phyloP scores from a whole-genome alignment of 2,113 vertebrate species.

The Lathamus discolor region DNA sequence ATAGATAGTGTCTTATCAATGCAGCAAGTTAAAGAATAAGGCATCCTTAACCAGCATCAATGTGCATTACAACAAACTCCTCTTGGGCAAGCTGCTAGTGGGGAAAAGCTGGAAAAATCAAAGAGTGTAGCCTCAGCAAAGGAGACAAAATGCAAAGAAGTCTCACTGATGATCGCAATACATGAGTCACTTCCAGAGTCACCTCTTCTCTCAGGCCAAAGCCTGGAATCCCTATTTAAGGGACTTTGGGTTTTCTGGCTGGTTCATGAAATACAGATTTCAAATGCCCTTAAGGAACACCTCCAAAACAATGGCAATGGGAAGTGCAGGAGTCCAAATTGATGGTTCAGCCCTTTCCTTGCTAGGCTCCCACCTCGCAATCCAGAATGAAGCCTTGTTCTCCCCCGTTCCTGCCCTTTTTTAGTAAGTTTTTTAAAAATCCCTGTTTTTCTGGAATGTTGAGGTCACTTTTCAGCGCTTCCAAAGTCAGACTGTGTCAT shows the following conservation, averaged over 20 bases:
- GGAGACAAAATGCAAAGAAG: neutral
- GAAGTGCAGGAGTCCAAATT: neutral
- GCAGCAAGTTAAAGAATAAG: neutral
- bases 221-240: neutral
- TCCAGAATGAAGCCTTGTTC: neutral
- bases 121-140: neutral
- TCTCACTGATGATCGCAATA: neutral
- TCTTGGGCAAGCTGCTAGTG: neutral
- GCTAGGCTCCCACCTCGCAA: neutral
- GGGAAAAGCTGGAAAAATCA: neutral
- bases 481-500: neutral
- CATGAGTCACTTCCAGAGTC: neutral
- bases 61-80: neutral
- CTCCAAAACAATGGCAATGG: neutral
- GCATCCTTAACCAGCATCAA: rapidly evolving
- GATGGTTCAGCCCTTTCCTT: neutral
- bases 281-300: neutral
- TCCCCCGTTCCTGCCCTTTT: neutral
- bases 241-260: neutral
- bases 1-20: neutral
- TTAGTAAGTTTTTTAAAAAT: neutral
- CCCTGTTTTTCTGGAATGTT: neutral
- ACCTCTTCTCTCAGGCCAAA: neutral
- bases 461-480: neutral
- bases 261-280: neutral